Evolutionary conservation across 2,888 invertebrate species (phyloP).

Genomic region (Lycia hirtaria): DNA sequence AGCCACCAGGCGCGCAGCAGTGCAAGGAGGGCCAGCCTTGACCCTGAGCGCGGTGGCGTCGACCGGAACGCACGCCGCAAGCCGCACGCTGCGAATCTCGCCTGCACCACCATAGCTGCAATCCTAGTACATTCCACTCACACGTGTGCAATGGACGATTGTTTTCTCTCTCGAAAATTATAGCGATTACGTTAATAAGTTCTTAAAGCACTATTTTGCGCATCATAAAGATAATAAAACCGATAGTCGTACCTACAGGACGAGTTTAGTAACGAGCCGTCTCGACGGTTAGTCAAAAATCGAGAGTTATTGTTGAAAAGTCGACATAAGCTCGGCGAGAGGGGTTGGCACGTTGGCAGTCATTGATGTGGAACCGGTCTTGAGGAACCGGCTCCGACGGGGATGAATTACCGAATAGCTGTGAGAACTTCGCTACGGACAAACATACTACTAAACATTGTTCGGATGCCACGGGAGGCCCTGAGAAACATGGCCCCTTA

Average conservation of each 20-base stretch:
- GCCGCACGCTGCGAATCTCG: conserved; percentile 76
- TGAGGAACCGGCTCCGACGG: conserved; percentile 72
- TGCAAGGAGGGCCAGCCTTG: conserved; percentile 81
- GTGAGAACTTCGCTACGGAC: conserved; percentile 61
- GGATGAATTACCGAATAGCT: conserved; percentile 77
- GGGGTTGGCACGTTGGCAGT: conserved; percentile 77
- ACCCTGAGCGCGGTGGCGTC: conserved; percentile 84
- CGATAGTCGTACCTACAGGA: conserved; percentile 22
- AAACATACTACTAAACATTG: conserved; percentile 46
- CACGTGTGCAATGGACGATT: conserved; percentile 70
- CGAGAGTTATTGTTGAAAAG: conserved; percentile 67
- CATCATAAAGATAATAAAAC: conserved; percentile 8
- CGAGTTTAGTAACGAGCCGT: conserved; percentile 43
- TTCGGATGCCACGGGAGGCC: conserved; percentile 37
- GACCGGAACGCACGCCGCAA: conserved; percentile 81
- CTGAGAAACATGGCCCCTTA: conserved; percentile 22
- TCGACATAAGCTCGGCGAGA: conserved; percentile 60
- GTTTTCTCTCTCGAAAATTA: conserved; percentile 71
- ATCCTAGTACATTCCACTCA: conserved; percentile 76
- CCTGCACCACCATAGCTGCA: conserved; percentile 67
- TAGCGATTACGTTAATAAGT: conserved; percentile 53
- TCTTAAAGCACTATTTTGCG: conserved; percentile 33
- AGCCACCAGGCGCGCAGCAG: conserved; percentile 73
- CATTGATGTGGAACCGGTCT: conserved; percentile 83
- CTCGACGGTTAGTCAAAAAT: conserved; percentile 61